Conservation (phyloP, 1,140 invertebrate genomes). For the Ditylenchus dipsaci region DNA sequence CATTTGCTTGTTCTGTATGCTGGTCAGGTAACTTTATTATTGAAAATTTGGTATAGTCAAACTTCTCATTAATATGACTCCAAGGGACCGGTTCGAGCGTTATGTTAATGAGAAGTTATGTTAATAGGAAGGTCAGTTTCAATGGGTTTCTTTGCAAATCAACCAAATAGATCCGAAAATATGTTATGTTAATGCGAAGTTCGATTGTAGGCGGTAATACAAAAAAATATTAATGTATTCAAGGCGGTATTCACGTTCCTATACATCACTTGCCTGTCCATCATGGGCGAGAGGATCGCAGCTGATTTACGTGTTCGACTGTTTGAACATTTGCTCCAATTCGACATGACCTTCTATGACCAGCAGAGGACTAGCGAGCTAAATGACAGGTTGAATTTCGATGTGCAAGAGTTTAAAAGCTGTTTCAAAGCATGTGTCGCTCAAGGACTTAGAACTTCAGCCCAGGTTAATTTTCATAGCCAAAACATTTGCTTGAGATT, state of each 20-base stretch:
- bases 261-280: constrained; percentile 78
- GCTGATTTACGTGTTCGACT: constrained; percentile 73
- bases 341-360: constrained; percentile 88
- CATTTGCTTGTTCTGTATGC: constrained; percentile 69
- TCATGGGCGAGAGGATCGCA: constrained; percentile 79
- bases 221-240: constrained; percentile 59
- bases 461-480: constrained; percentile 15
- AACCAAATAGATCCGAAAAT: too few relatives aligned
- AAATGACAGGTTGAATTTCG: constrained; percentile 78
- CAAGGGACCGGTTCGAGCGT: too few relatives aligned
- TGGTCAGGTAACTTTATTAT: constrained; percentile 62
- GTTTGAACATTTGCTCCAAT: constrained; percentile 74
- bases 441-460: constrained; percentile 23
- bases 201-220: not conserved
- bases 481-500: too few relatives aligned
- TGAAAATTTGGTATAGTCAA: not conserved
- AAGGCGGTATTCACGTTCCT: constrained; percentile 79
- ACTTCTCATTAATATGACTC: too few relatives aligned
- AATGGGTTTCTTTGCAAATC: too few relatives aligned
- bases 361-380: constrained; percentile 81
- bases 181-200: not conserved
- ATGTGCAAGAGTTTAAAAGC: constrained; percentile 94
- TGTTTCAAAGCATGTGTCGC: constrained; percentile 73
- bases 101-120: too few relatives aligned
- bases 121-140: too few relatives aligned